Conservation (phyloP, 2,888 invertebrate genomes). For the Ganaspis brasiliensis region DNA sequence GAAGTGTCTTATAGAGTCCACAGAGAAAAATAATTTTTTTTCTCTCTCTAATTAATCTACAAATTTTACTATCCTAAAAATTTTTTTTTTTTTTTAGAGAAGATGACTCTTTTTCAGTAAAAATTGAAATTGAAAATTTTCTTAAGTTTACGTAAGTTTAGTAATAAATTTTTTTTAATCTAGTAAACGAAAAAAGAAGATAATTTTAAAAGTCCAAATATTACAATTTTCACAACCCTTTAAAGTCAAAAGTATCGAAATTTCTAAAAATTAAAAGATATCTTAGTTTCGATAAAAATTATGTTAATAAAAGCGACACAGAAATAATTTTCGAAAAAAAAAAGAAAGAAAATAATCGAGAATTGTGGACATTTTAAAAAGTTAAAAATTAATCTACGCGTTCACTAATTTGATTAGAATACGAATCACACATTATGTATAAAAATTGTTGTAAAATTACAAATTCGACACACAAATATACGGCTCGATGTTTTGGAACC, state of each 20-base stretch:
- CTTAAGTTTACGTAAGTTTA: too few species aligned
- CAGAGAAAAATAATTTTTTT: neutral
- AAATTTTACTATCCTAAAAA: too few species aligned
- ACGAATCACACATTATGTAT: conserved; percentile 34
- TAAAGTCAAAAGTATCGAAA: neutral
- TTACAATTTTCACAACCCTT: neutral
- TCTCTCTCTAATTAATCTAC: too few species aligned
- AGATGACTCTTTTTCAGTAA: too few species aligned
- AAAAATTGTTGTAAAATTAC: conserved; percentile 43
- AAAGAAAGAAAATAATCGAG: neutral
- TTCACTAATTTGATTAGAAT: conserved; percentile 29
- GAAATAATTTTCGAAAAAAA: neutral
- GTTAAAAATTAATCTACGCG: conserved; percentile 21
- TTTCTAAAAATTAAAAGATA: neutral
- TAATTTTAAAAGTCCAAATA: neutral
- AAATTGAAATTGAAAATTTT: too few species aligned
- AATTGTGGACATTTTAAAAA: conserved; percentile 1
- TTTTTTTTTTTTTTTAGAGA: too few species aligned
- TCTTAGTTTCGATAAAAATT: too few species aligned
- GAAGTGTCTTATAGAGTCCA: neutral
- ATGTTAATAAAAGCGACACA: neutral
- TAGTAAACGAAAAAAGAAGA: neutral
- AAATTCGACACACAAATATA: conserved; percentile 29
- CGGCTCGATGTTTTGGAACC: conserved; percentile 25
- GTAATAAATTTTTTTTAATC: neutral